A percentile compares a stretch with the other conserved stretches of the same genome.
phyloP scores from a whole-genome alignment of 2,797 vertebrate genomes.

The Urocyon cinereoargenteus region DNA sequence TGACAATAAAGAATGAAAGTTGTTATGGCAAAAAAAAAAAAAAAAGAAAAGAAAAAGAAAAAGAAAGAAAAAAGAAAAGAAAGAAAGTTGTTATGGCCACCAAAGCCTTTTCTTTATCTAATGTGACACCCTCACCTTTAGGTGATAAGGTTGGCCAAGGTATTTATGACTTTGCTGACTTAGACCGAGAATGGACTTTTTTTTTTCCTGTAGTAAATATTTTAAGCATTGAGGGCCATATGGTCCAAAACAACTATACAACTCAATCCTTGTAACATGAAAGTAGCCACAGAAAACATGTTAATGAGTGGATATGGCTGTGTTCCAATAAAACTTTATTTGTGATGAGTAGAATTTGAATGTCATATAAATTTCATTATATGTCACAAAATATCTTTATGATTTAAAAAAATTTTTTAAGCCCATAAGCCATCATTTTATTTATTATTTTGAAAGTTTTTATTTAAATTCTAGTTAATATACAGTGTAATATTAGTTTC shows the following conservation, averaged over 20 bases:
- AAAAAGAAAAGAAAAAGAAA: too few relatives aligned
- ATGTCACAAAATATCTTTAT: neutral
- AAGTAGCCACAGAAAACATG: neutral
- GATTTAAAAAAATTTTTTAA: neutral
- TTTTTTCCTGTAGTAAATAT: neutral
- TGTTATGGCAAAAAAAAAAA: too few relatives aligned
- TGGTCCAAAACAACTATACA: neutral
- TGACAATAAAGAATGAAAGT: neutral
- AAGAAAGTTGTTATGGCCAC: neutral
- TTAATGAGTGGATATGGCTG: neutral
- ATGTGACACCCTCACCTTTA: neutral
- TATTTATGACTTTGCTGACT: neutral
- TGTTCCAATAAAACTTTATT: neutral
- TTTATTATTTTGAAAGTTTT: neutral
- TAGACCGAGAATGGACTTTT: neutral
- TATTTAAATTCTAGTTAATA: neutral
- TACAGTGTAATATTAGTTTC: neutral
- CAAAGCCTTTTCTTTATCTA: neutral
- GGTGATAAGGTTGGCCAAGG: neutral
- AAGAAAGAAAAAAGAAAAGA: too few relatives aligned
- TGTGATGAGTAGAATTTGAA: neutral
- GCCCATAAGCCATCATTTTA: neutral
- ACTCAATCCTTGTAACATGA: neutral
- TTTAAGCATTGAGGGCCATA: neutral
- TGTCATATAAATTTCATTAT: neutral